Base-by-base conservation (phyloP, 2,888 invertebrate genomes). In the Cotesia congregata region DNA sequence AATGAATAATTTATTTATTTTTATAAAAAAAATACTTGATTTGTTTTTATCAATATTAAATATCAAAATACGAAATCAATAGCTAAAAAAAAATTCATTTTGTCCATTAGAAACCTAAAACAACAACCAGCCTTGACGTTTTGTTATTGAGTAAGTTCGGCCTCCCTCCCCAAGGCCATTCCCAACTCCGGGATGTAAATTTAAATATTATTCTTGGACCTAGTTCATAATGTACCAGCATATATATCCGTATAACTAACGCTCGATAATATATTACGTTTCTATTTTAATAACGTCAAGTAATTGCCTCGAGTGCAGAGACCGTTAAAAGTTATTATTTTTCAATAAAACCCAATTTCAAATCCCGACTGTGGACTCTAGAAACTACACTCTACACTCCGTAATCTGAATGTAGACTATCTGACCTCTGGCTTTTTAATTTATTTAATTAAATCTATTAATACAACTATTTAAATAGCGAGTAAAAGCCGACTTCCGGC, bases 161-260 rank as follows among this genome's bases (percentile, higher is more conserved):
- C 20, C 62, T 20, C 62, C 62, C 15, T 62, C 62, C 20, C 20
- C 62, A 70, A 70, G 20, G 60, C 60, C 39, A 60, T n/a, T 59
- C 17, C 59, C 17, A 12, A n/a, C n/a, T 15, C 62, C 50, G 50
- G 9, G 9, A 50, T 50, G 12, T 50, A 50, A 50, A 7, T 9
- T 50, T 41, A 5, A 60, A n/a, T 30, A 59, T 70, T 70, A 70
- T 70, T 70, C 39, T 70, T 70, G 60, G 70, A 70, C 30, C 17
- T 9, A 70, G 30, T 30, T 59, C 7, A 7, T 50, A 50, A 50
- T 50, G 3, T 50, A 50, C 50, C 12, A 50, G 12, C 50, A 12
- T 50, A 50, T 50, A 12, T 50, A 50, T 12, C 12, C 7, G 12
- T 12, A 50, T 50, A 50, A 50, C 50, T 50, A 50, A 50, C 50